Percentiles rank a stretch among this genome's conserved stretches.
phyloP scores from a whole-genome alignment of 2,113 vertebrate species.

The Cebus imitator region DNA sequence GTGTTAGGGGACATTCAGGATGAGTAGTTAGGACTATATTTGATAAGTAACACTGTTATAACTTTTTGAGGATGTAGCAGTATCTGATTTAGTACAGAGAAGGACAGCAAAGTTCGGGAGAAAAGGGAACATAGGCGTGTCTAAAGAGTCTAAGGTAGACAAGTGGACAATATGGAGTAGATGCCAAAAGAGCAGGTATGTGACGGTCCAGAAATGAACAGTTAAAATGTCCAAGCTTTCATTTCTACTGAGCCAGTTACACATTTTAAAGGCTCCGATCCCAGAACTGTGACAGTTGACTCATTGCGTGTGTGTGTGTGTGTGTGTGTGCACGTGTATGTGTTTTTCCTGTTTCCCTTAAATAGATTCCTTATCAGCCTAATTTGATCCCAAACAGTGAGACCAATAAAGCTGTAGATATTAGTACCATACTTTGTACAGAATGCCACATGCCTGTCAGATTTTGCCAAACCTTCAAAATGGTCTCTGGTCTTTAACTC shows the following conservation, averaged over 20 bases:
- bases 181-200: not conserved
- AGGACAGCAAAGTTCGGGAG: not conserved
- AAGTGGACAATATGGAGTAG: not conserved
- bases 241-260: not conserved
- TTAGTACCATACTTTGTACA: not conserved
- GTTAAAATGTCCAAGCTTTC: not conserved
- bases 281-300: too few species aligned
- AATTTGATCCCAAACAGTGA: not conserved
- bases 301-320: not conserved
- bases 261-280: not conserved
- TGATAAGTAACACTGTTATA: not conserved
- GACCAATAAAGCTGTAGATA: not conserved
- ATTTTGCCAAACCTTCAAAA: not conserved
- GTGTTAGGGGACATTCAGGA: not conserved
- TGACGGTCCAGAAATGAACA: not conserved
- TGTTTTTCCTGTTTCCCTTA: not conserved
- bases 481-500: not conserved
- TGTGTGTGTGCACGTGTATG: too few species aligned
- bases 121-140: not conserved
- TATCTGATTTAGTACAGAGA: not conserved
- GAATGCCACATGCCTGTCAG: not conserved
- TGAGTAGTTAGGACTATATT: not conserved
- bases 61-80: not conserved
- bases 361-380: not conserved
- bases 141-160: not conserved